Evolutionary conservation across 2,797 vertebrate species (phyloP).

Genomic region (Tokudaia muenninki): DNA sequence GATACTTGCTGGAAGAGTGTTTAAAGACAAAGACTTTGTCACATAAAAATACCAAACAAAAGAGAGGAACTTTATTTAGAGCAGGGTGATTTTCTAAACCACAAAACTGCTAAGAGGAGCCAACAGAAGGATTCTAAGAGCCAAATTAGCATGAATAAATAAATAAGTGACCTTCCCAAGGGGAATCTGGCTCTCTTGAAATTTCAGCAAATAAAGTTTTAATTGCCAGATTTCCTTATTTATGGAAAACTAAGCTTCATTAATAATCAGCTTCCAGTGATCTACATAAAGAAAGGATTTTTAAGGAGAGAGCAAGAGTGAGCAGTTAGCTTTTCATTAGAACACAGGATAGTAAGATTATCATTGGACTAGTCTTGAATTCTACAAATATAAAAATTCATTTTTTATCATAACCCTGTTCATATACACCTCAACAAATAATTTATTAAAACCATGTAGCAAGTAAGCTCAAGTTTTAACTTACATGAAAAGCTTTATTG

Average conservation of each 20-base stretch:
- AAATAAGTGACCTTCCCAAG: slow-evolving; percentile 73
- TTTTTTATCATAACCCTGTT: slow-evolving; percentile 52
- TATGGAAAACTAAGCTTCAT: slow-evolving; percentile 66
- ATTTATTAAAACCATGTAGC: slow-evolving; percentile 54
- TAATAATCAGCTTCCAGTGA: slow-evolving; percentile 76
- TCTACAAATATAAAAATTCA: slow-evolving; percentile 59
- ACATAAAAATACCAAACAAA: slow-evolving; percentile 57
- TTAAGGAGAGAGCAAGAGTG: slow-evolving; percentile 65
- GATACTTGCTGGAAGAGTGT: not conserved
- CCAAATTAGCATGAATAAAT: slow-evolving; percentile 74
- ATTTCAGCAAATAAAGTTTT: slow-evolving; percentile 74
- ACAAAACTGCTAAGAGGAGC: slow-evolving; percentile 56
- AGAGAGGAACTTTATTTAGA: slow-evolving; percentile 58
- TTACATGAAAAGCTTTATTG: slow-evolving; percentile 29
- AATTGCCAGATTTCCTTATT: slow-evolving; percentile 78
- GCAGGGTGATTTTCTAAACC: slow-evolving; percentile 69
- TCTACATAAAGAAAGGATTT: slow-evolving; percentile 55
- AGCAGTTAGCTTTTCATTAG: slow-evolving; percentile 70
- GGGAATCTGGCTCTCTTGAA: slow-evolving; percentile 74
- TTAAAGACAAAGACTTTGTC: slow-evolving; percentile 66
- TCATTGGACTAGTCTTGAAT: slow-evolving; percentile 51
- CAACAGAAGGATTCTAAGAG: slow-evolving; percentile 73
- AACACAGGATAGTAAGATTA: slow-evolving; percentile 71
- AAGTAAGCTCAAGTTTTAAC: slow-evolving; percentile 49
- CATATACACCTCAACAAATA: slow-evolving; percentile 52